Percentiles rank a stretch among this genome's conserved stretches.
Evolutionary conservation across 2,113 vertebrate genomes (phyloP).

Genomic region (Puffinus mauretanicus): DNA sequence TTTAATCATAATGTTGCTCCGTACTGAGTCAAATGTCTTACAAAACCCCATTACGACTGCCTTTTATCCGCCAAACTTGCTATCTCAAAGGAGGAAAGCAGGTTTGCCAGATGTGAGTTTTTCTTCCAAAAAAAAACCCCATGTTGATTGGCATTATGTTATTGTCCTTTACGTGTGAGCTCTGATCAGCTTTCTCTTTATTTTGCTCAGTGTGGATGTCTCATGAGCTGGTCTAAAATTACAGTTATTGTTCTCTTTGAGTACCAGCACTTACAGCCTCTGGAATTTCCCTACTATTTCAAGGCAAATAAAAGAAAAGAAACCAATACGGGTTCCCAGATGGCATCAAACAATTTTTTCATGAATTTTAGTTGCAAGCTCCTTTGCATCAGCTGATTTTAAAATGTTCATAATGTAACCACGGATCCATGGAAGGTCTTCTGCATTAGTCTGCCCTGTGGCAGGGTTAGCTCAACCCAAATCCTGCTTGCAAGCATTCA

Average conservation of each 20-base stretch:
- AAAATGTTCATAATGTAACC: not conserved
- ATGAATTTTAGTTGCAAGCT: not conserved
- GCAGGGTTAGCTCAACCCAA: not conserved
- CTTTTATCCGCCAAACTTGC: not conserved
- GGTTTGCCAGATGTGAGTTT: not conserved
- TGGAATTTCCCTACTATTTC: not conserved
- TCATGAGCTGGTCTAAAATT: not conserved
- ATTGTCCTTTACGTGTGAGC: not conserved
- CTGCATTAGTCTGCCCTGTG: accelerated
- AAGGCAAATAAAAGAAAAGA: not conserved
- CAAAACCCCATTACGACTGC: not conserved
- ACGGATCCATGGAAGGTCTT: not conserved
- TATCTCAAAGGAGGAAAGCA: not conserved
- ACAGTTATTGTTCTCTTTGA: not conserved
- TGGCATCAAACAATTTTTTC: not conserved
- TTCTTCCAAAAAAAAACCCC: not conserved
- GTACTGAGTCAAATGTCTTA: not conserved
- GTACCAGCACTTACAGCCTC: not conserved
- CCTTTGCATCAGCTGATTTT: not conserved
- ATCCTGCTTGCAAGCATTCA: not conserved
- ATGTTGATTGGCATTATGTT: not conserved
- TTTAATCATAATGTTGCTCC: not conserved
- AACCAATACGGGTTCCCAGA: not conserved
- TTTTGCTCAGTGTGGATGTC: not conserved
- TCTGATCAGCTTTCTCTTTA: not conserved